phyloP scores from a whole-genome alignment of 2,797 vertebrate species.

The Falco novaeseelandiae region DNA sequence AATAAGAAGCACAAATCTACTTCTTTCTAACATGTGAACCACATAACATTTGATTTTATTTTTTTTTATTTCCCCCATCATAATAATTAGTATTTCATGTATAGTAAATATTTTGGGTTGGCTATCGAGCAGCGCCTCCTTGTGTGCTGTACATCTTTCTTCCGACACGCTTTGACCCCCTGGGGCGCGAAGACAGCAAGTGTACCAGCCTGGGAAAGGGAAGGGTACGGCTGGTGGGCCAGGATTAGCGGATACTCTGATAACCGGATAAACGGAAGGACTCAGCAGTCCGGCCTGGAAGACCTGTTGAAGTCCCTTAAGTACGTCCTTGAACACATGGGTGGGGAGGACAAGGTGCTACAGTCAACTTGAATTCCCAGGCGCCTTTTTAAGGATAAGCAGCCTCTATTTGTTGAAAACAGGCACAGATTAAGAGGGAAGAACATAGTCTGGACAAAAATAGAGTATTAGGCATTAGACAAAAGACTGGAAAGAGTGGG shows the following conservation, averaged over 20 bases:
- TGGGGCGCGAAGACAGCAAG: rapidly evolving
- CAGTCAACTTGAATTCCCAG: not conserved
- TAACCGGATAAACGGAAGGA: not conserved
- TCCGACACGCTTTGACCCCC: not conserved
- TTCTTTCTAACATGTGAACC: not conserved
- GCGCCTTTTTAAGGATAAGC: not conserved
- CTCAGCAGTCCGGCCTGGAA: not conserved
- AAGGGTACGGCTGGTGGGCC: not conserved
- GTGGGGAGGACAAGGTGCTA: not conserved
- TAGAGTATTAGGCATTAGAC: not conserved
- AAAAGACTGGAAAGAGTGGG: not conserved
- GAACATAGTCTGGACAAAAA: not conserved
- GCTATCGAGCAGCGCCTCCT: not conserved
- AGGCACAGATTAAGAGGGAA: not conserved
- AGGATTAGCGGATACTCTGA: not conserved
- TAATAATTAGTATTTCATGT: not conserved
- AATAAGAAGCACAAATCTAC: not conserved
- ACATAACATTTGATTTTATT: not conserved
- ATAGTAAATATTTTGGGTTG: not conserved
- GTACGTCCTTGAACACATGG: not conserved
- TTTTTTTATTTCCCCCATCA: not conserved
- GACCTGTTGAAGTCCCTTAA: not conserved
- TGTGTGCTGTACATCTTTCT: not conserved
- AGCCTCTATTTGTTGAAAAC: not conserved
- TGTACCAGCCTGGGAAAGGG: not conserved